Conservation (phyloP, 2,113 vertebrate species). For the Corythoichthys haematopterus region DNA sequence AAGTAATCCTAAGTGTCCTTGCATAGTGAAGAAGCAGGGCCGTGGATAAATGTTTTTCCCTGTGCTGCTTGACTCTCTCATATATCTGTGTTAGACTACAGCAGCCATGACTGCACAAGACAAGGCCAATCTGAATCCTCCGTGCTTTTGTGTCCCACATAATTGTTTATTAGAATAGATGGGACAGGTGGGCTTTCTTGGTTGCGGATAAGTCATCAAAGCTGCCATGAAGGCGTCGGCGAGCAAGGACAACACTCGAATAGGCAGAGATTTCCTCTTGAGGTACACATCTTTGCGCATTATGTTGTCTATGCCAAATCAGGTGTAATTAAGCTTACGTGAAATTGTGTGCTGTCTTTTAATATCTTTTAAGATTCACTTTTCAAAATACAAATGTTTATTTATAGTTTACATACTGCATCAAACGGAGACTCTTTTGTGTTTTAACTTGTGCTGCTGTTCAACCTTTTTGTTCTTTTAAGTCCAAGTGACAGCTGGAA, state of each 20-base stretch:
- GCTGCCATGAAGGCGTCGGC: slow-evolving; percentile 2
- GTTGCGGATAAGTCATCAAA: slow-evolving; percentile 17
- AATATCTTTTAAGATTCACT: not conserved
- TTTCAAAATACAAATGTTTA: slow-evolving; percentile 10
- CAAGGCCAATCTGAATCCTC: slow-evolving; percentile 42
- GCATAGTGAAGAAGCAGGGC: slow-evolving; percentile 37
- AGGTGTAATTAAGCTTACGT: slow-evolving; percentile 10
- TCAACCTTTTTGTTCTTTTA: not conserved
- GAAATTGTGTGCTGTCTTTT: slow-evolving; percentile 1
- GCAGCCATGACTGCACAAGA: slow-evolving; percentile 49
- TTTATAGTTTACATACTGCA: slow-evolving; percentile 12
- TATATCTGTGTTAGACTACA: slow-evolving; percentile 56
- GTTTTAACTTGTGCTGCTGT: not conserved
- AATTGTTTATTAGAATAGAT: slow-evolving; percentile 51
- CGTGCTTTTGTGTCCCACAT: slow-evolving; percentile 13
- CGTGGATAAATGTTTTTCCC: slow-evolving; percentile 57
- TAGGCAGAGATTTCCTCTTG: not conserved
- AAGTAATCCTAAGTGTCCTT: slow-evolving; percentile 28
- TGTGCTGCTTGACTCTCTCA: slow-evolving; percentile 42
- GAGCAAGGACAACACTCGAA: not conserved
- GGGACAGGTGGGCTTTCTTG: slow-evolving; percentile 16
- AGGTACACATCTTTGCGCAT: slow-evolving; percentile 1
- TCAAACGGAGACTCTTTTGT: slow-evolving; percentile 2
- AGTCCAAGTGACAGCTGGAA: not conserved
- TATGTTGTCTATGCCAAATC: slow-evolving; percentile 1